Conservation (phyloP, 1,140 invertebrate genomes). For the Drosophila mauritiana region DNA sequence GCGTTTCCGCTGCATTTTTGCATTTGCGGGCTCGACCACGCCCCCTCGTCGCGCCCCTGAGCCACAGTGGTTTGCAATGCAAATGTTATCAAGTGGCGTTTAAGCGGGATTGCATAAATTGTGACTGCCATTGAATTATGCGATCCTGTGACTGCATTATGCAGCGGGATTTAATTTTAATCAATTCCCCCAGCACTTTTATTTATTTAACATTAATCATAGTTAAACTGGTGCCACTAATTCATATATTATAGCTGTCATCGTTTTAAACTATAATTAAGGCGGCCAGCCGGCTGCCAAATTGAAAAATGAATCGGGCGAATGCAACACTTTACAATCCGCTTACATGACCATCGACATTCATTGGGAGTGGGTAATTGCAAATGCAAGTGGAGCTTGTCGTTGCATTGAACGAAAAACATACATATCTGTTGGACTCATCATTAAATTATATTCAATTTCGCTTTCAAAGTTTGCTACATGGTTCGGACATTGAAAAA, state of each 20-base stretch:
- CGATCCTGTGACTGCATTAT: conserved; percentile 13
- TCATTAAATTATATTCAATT: conserved; percentile 45
- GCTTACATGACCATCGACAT: conserved; percentile 36
- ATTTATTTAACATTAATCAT: conserved; percentile 63
- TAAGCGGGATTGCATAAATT: conserved; percentile 49
- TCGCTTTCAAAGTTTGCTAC: conserved; percentile 5
- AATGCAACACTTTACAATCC: conserved; percentile 48
- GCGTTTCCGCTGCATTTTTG: conserved; percentile 59
- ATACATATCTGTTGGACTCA: conserved; percentile 16
- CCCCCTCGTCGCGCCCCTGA: conserved; percentile 1
- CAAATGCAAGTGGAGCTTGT: conserved; percentile 7
- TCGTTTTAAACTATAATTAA: conserved; percentile 43
- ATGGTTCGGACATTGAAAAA: conserved; percentile 3
- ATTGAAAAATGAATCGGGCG: conserved; percentile 42
- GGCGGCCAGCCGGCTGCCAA: conserved; percentile 12
- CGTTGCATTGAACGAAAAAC: too few species aligned
- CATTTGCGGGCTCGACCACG: conserved; percentile 34
- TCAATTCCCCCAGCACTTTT: conserved; percentile 36
- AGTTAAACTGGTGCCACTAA: conserved; percentile 52
- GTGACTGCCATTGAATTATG: conserved; percentile 34
- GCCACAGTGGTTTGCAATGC: conserved; percentile 59
- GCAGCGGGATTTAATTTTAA: conserved; percentile 25
- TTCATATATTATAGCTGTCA: conserved; percentile 53
- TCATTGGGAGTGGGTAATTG: conserved; percentile 30
- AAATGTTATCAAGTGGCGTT: conserved; percentile 70